Evolutionary conservation across 2,888 invertebrate species (phyloP), one percentile per base, ranked within the genome.

Genomic region (Neelides folsomi): DNA sequence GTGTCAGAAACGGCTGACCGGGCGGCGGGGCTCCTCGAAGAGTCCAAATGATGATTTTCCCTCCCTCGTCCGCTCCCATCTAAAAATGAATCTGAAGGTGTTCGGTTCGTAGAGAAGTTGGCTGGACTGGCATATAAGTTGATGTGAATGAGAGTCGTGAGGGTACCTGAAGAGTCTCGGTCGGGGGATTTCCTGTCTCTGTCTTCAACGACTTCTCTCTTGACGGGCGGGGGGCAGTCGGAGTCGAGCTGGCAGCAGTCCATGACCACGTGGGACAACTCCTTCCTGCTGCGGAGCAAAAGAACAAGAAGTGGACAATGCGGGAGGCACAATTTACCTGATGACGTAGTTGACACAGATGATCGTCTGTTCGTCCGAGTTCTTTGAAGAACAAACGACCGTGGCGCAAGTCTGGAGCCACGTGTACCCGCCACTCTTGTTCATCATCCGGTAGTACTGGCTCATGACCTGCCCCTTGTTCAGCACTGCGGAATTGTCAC

Each of bases 371-470:
- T 95, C 94, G 59, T 95, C 94, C 6, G 88, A 86, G 68, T 92
- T 93, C 73, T 94, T 95, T 49, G 87, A 83, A 68, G 85, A 92
- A 74, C 90, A 93, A 52, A 95, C 87, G 41, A 94, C 89, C 0
- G 94, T 95, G 54, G 94, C 94, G 71, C 94, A 95, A 1, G 90
- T 92, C 73, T 94, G 94, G 67, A 95, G 74, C 94, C 94, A 95
- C 49, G 92, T 89, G 74, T 85, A 95, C 36, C 95, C 95, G 6
- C 94, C 94, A 64, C 81, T 83, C 71, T 93, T 93, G 75, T 93
- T 94, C 84, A 95, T 89, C 68, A 95, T 74, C 67, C 94, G 81
- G 73, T 89, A 93, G 75, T 94, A 95, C 72, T 90, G 89, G 13
- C 93, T 93, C 70, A 94, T 76, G 53, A 94, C 92, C 75, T 95